Evolutionary conservation across 2,797 vertebrate species (phyloP), one percentile per base, ranked within the genome.

Genomic region (Hafferia zeledoni): DNA sequence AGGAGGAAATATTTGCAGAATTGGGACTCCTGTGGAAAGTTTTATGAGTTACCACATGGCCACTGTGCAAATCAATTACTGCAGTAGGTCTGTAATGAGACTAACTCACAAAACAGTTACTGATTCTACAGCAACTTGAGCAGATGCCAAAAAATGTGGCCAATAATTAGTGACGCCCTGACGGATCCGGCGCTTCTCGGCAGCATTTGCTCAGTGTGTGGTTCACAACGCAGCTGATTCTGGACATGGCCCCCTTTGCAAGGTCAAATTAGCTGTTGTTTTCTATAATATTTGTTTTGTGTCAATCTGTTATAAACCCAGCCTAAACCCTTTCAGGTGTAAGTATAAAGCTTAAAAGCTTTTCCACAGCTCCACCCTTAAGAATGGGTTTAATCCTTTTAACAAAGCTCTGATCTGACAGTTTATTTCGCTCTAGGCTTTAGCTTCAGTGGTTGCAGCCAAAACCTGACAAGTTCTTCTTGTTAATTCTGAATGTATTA

Each of bases 401-500:
- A 97, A 97, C 95, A 95, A 93, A 94, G 92, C 96, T 94, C 94
- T 95, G 96, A 97, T 97, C 96, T 97, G 95, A 97, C 96, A 96
- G 97, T 97, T 95, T 96, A 94, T 97, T 97, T 96, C 37, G 84
- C 96, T 97, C 92, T 77, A 93, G 96, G 95, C 96, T 97, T 93
- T 95, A 94, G 96, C 97, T 97, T 95, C 85, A 87, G 93, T 85
- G 93, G 93, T 89, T 96, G 90, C 95, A 97, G 97, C 95, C 96
- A 97, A 96, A 97, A 97, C 96, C 94, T 93, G 94, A 97, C 95
- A 97, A 95, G 96, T 92, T 96, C 96, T 97, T 98, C 98, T 97
- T 98, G 97, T 97, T 97, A 97, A 98, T 97, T 97, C 79, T 88
- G 95, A 97, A 98, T 97, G 96, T 96, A 98, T 98, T 98, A 98